These are phyloP conservation scores for Campopleginae sp. DNA, from an alignment of 2,888 invertebrate genomes.

Conservation along the genomic window DNA sequence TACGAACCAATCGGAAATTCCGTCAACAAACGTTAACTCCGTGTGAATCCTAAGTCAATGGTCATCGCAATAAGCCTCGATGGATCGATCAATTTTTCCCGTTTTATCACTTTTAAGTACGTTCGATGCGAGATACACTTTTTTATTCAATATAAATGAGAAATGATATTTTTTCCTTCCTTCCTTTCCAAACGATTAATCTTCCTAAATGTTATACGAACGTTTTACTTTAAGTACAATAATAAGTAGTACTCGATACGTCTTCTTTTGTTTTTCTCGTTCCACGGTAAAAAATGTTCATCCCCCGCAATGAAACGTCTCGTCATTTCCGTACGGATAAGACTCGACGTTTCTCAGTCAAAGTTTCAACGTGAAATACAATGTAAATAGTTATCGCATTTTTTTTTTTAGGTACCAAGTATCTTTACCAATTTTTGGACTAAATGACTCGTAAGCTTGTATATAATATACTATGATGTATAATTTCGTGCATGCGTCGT, in stretches of 20 bases:
- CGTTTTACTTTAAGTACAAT: conserved; percentile 61
- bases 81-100: background rate
- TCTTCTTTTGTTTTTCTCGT: conserved; percentile 23
- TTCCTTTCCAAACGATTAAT: conserved; percentile 20
- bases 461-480: conserved; percentile 43
- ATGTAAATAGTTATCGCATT: conserved; percentile 66
- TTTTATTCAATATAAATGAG: conserved; percentile 12
- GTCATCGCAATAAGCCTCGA: conserved; percentile 19
- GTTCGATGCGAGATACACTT: conserved; percentile 42
- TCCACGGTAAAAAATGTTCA: conserved; percentile 45
- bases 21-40: conserved; percentile 13
- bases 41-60: background rate
- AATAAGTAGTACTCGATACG: conserved; percentile 49
- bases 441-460: conserved; percentile 48
- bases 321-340: background rate
- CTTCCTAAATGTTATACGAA: conserved; percentile 44
- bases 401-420: conserved; percentile 68
- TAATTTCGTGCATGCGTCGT: conserved; percentile 51
- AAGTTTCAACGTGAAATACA: conserved; percentile 48
- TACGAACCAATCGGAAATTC: conserved; percentile 16
- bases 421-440: conserved; percentile 47
- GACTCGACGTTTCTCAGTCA: conserved; percentile 41
- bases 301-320: conserved; percentile 20
- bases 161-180: conserved; percentile 20
- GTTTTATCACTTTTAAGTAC: conserved; percentile 49